Percentiles rank a stretch among this genome's conserved stretches.
These are phyloP conservation scores for Etia nguti DNA, from an alignment of 2,113 vertebrate species.

Conservation along the genomic window DNA sequence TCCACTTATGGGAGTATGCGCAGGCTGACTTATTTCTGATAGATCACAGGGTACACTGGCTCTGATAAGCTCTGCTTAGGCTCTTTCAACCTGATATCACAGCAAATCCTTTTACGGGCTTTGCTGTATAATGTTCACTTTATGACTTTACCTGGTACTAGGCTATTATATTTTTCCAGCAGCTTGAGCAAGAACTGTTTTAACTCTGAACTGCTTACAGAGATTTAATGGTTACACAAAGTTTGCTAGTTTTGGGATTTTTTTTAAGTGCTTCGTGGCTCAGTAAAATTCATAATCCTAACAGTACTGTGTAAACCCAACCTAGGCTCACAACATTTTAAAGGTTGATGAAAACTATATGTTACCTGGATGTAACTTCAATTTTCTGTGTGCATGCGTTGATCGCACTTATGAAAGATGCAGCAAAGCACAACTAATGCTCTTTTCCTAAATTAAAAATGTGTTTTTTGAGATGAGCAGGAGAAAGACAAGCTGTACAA, in stretches of 20 bases:
- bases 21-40: neutral
- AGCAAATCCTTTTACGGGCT: neutral
- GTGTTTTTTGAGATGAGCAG: neutral
- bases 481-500: neutral
- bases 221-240: neutral
- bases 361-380: neutral
- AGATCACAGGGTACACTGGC: neutral
- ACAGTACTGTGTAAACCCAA: neutral
- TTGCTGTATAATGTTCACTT: neutral
- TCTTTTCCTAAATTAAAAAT: neutral
- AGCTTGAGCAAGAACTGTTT: neutral
- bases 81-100: neutral
- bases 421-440: neutral
- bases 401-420: neutral
- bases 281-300: neutral
- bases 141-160: neutral
- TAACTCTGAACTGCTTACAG: neutral
- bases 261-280: neutral
- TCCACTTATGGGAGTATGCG: neutral
- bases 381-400: neutral
- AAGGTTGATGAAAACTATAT: neutral
- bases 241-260: neutral
- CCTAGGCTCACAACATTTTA: neutral
- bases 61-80: neutral
- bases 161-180: neutral